Conservation (phyloP, 2,888 invertebrate species). For the Amphiduros pacificus region DNA sequence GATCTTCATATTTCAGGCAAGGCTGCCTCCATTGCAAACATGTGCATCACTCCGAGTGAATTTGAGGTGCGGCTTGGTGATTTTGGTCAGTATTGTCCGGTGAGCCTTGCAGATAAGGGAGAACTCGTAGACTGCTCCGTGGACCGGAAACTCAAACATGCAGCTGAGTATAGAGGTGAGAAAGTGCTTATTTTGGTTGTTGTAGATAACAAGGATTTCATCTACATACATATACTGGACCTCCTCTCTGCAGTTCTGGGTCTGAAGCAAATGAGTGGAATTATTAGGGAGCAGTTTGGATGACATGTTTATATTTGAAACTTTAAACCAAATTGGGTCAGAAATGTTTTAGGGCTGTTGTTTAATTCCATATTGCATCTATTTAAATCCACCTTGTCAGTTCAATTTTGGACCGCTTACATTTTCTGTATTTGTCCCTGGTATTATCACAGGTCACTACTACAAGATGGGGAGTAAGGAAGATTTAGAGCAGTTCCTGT, state of each 20-base stretch:
- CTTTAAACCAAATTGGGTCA: no score
- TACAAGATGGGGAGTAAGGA: constrained; percentile 54
- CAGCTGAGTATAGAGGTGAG: constrained; percentile 58
- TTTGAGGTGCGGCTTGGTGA: constrained; percentile 55
- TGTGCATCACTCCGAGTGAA: constrained; percentile 58
- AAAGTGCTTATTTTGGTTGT: no score
- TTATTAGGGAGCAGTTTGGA: no score
- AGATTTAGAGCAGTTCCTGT: constrained; percentile 50
- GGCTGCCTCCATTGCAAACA: constrained; percentile 55
- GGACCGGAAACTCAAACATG: constrained; percentile 44
- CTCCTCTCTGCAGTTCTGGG: no score
- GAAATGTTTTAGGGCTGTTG: no score
- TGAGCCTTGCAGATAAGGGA: constrained; percentile 50
- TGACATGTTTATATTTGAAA: no score
- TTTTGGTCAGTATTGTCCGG: constrained; percentile 59
- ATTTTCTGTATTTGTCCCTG: neutral
- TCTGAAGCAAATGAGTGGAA: no score
- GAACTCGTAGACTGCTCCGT: constrained; percentile 57
- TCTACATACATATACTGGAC: no score
- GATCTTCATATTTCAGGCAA: constrained; percentile 38
- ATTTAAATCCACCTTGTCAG: no score
- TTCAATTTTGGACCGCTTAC: no score
- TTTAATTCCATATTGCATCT: no score
- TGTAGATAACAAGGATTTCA: no score
- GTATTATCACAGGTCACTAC: constrained; percentile 48